Conservation (phyloP, 2,113 vertebrate genomes). For the Microtus richardsoni region DNA sequence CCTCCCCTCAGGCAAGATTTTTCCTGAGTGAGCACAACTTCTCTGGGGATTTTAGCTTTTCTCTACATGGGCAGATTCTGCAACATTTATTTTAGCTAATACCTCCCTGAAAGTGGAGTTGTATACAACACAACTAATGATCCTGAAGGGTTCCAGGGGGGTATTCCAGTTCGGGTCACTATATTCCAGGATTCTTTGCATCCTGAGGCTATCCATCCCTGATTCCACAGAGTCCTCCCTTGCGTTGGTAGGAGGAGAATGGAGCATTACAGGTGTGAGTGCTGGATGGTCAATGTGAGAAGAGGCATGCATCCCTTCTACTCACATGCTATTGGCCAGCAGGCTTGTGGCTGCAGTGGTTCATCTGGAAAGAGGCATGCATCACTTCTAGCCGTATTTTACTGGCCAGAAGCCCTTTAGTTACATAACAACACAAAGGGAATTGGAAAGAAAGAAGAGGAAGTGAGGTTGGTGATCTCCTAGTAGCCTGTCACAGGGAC, state of each 20-base stretch:
- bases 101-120: neutral
- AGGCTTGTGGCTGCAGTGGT: neutral
- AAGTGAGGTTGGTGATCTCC: neutral
- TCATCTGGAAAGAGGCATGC: neutral
- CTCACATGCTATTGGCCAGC: neutral
- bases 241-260: neutral
- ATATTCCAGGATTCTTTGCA: neutral
- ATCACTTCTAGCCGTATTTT: neutral
- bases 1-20: neutral
- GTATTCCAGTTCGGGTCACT: neutral
- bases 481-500: neutral
- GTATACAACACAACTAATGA: neutral
- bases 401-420: neutral
- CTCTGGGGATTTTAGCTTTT: neutral
- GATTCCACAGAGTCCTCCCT: neutral
- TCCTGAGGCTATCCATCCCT: neutral
- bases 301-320: neutral
- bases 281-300: neutral
- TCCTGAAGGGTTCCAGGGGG: neutral
- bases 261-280: neutral
- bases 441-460: conserved; percentile 37
- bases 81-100: neutral
- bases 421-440: neutral
- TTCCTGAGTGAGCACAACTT: neutral
- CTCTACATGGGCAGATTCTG: neutral